Evolutionary conservation across 2,113 vertebrate genomes (phyloP).

Genomic region (Scolopax mira): DNA sequence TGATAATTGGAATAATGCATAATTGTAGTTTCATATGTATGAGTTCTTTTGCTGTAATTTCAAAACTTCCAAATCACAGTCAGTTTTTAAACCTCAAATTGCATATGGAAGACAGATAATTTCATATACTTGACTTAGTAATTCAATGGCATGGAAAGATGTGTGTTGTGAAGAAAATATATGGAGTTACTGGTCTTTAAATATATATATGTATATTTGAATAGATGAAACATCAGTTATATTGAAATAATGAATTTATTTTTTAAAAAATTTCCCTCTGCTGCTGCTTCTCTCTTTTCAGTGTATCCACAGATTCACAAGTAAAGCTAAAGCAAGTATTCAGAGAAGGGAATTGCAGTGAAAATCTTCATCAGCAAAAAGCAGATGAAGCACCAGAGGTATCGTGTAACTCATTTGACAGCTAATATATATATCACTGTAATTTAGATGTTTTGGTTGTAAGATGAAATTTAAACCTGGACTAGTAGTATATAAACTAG

Average conservation of each 20-base stretch:
- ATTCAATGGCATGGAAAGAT: not conserved
- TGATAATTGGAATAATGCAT: not conserved
- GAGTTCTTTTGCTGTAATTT: not conserved
- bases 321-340: slow-evolving; percentile 25
- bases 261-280: not conserved
- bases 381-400: slow-evolving; percentile 61
- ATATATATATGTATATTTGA: not conserved
- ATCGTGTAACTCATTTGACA: not conserved
- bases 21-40: not conserved
- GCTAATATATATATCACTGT: not conserved
- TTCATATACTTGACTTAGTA: too few relatives aligned
- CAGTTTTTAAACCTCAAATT: not conserved
- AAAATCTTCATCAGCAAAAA: slow-evolving; percentile 48
- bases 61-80: not conserved
- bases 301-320: slow-evolving; percentile 15
- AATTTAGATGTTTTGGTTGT: not conserved
- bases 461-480: not conserved
- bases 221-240: not conserved
- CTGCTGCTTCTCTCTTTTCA: slow-evolving; percentile 38
- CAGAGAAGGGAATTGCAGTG: slow-evolving; percentile 2
- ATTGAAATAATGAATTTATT: not conserved
- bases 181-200: not conserved
- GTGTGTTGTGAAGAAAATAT: not conserved
- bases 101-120: too few relatives aligned
- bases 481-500: not conserved